phyloP scores from a whole-genome alignment of 2,797 vertebrate genomes.

The Halcyon badia region DNA sequence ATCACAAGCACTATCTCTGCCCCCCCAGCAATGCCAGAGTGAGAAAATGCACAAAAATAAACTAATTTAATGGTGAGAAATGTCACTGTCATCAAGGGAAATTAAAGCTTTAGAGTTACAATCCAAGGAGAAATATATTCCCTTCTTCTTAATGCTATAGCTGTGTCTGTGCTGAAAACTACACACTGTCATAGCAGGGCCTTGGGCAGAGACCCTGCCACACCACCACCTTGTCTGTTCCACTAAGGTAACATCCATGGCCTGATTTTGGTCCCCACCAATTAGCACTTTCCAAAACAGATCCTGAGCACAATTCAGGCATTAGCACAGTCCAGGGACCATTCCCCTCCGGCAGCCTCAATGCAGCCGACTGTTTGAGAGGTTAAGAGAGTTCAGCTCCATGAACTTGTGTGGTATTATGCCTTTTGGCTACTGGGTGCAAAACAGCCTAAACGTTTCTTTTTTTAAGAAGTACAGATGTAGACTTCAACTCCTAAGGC shows the following conservation, averaged over 20 bases:
- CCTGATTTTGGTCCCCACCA: background rate
- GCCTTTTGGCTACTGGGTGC: background rate
- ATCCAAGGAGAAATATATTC: background rate
- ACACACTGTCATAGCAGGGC: background rate
- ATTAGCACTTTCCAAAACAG: background rate
- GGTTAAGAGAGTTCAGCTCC: background rate
- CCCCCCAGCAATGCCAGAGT: background rate
- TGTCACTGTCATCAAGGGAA: background rate
- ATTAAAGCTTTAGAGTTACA: background rate
- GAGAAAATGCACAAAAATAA: background rate
- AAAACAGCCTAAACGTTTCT: background rate
- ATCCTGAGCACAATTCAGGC: background rate
- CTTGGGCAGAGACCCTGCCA: background rate
- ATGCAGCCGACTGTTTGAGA: background rate
- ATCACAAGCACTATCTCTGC: background rate
- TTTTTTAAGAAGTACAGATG: background rate
- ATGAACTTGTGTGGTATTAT: rapidly evolving
- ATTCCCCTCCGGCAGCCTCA: background rate
- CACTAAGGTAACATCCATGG: background rate
- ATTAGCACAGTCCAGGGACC: background rate
- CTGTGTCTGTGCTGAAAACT: background rate
- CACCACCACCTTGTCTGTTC: background rate
- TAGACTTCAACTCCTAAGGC: background rate
- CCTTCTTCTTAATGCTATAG: background rate
- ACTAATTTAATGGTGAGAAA: background rate